Evolutionary conservation across 2,797 vertebrate genomes (phyloP).

Genomic region (Dipus sagitta): DNA sequence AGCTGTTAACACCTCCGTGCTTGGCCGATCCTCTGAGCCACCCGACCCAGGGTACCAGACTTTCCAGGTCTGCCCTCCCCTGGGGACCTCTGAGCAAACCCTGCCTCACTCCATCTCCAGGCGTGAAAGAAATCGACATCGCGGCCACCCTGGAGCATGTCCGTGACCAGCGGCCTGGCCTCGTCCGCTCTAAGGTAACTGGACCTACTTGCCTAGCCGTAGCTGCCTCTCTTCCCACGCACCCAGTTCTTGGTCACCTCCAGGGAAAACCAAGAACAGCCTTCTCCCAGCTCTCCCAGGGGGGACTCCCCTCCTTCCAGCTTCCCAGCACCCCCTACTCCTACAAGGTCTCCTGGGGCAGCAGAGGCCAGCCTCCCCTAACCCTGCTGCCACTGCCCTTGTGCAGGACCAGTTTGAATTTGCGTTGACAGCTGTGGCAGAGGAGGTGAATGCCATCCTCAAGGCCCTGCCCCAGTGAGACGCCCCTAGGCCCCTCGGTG

Average conservation of each 20-base stretch:
- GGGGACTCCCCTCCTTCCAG: background rate
- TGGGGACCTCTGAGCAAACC: background rate
- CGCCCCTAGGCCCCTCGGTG: background rate
- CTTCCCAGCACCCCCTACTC: too few relatives aligned
- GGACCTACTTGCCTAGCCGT: background rate
- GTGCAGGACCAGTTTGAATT: constrained; percentile 98
- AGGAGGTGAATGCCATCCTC: constrained; percentile 98
- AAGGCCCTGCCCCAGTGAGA: constrained; percentile 97
- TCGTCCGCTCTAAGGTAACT: constrained; percentile 97
- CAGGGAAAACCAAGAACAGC: background rate
- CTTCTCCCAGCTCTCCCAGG: background rate
- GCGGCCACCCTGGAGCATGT: constrained; percentile 97
- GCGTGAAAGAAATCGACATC: constrained; percentile 99
- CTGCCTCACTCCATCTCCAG: constrained; percentile 82
- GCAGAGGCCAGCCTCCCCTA: background rate
- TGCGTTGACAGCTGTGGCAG: constrained; percentile 96
- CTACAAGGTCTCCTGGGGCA: background rate
- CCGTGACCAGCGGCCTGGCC: constrained; percentile 95
- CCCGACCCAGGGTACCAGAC: background rate
- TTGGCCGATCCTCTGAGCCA: background rate
- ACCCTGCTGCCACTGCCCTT: constrained; percentile 48
- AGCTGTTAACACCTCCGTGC: background rate
- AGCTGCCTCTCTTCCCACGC: background rate
- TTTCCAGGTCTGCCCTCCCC: background rate
- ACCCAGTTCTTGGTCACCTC: background rate